Evolutionary conservation across 2,888 invertebrate species (phyloP).

Genomic region (Lasioglossum villosulum): DNA sequence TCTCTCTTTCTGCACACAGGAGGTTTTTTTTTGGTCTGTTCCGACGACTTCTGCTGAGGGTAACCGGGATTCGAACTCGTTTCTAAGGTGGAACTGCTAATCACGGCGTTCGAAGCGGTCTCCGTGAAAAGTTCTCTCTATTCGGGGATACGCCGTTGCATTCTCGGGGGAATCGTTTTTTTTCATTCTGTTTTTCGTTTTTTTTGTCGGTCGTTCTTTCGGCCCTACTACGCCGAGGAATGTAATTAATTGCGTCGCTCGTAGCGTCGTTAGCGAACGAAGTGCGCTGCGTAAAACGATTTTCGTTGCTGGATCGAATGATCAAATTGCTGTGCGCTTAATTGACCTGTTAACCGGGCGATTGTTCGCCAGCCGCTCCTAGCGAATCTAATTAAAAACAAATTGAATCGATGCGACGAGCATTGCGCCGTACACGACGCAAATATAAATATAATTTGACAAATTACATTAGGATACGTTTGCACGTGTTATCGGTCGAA

Average conservation of each 20-base stretch:
- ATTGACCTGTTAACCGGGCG: not conserved
- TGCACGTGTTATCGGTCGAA: not conserved
- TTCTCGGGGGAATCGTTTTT: not conserved
- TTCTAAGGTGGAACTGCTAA: not conserved
- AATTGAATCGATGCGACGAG: not conserved
- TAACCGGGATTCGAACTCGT: not conserved
- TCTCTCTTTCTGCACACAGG: not conserved
- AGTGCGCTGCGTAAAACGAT: conserved; percentile 6
- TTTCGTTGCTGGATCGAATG: conserved; percentile 6
- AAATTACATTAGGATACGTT: not conserved
- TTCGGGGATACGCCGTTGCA: not conserved
- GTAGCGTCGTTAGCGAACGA: not conserved
- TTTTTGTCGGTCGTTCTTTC: not conserved
- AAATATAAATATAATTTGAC: not conserved
- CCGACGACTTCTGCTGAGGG: not conserved
- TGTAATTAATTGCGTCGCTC: not conserved
- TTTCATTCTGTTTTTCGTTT: not conserved
- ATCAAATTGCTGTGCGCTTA: not conserved
- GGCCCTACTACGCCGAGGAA: not conserved
- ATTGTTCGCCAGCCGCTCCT: not conserved
- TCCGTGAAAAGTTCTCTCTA: not conserved
- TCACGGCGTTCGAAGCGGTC: not conserved
- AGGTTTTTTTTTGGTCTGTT: not conserved
- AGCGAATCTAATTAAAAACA: not conserved
- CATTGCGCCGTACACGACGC: not conserved